Base-by-base conservation (phyloP, 2,888 invertebrate genomes). In the Furcula furcula region DNA sequence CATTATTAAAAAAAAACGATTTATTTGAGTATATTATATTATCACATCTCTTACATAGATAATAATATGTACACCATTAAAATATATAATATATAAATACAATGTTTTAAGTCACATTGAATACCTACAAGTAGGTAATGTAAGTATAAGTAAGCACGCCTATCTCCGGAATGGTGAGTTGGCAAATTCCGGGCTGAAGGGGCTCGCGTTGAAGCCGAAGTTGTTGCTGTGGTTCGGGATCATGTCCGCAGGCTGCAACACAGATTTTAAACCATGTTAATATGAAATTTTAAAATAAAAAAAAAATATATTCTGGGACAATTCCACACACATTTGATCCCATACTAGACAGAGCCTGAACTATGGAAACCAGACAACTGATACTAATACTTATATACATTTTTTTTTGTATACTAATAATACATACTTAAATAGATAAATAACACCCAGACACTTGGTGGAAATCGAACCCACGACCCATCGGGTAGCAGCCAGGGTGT, bases 141-240 rank as follows among this genome's bases (percentile, higher is more conserved):
- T 2, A 20, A 7, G 20, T 4, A 10, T 1, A 10, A 21, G 3
- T 10, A 9, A 12, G 6, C 1, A n/a, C n/a, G 26, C 31, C 36
- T 34, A 58, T 46, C 51, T 55, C 22, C 57, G 44, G 36, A 65
- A 57, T 18, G 63, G 64, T 14, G 46, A 65, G 53, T 75, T 75
- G 7, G 56, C 64, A 34, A 84, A 84, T 14, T 73, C 68, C 1
- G 71, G 48, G 15, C 58, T 76, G 52, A 84, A 85, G 0, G 85
- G 83, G 4, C 67, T 70, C 2, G 71, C 14, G 42, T 76, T 73
- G 61, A 84, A 84, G 0, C 75, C 76, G 46, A 88, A 87, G 51
- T 75, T 74, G 50, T 87, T 87, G 41, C 54, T 52, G 53, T 84
- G 84, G 23, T 52, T 70, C 0, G 87, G 12, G 77, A 46, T n/a